These are phyloP conservation scores for Vulpes lagopus DNA, from an alignment of 2,113 vertebrate species.

Conservation along the genomic window DNA sequence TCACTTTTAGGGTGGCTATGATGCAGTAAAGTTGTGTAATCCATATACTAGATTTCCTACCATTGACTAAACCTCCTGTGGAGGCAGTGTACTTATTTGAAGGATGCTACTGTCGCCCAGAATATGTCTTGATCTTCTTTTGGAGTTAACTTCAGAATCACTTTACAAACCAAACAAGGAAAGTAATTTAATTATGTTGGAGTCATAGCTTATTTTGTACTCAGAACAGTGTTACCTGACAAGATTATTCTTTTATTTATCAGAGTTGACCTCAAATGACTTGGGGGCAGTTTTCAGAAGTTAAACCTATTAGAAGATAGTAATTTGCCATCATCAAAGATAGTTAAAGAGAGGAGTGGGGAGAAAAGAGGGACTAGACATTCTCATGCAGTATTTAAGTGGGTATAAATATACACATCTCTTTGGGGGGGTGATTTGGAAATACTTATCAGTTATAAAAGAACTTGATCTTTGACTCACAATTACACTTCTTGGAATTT, in stretches of 20 bases:
- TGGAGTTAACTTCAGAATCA: slow-evolving; percentile 47
- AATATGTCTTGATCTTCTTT: background rate
- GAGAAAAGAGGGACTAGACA: background rate
- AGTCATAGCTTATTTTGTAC: background rate
- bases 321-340: slow-evolving; percentile 26
- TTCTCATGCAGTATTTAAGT: background rate
- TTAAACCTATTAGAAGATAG: slow-evolving; percentile 25
- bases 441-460: slow-evolving; percentile 60
- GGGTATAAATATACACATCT: background rate
- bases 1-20: background rate
- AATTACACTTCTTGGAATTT: slow-evolving; percentile 61
- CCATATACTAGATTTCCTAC: background rate
- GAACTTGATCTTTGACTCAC: slow-evolving; percentile 46
- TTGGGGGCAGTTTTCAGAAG: slow-evolving; percentile 1
- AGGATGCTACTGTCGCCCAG: background rate
- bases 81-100: background rate
- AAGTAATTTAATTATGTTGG: background rate
- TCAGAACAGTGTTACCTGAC: background rate
- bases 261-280: slow-evolving; percentile 25
- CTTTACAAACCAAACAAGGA: slow-evolving; percentile 39
- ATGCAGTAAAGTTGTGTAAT: background rate
- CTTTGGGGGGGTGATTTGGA: slow-evolving; percentile 64
- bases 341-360: background rate
- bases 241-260: background rate
- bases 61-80: background rate